Evolutionary conservation across 2,113 vertebrate species (phyloP).

Genomic region (Cynoglossus semilaevis): DNA sequence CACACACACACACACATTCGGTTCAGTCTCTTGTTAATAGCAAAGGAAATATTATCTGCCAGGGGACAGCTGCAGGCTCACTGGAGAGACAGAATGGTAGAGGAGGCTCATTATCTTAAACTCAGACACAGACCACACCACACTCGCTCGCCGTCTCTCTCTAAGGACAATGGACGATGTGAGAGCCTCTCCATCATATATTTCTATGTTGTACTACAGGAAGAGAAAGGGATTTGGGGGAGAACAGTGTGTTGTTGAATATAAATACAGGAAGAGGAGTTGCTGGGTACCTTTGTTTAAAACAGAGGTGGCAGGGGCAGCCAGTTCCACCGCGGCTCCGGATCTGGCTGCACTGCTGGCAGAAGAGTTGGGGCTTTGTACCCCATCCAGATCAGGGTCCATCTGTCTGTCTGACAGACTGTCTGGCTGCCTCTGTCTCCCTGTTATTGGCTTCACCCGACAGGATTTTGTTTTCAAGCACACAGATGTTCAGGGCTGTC

Average conservation of each 20-base stretch:
- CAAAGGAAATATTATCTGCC: conserved; percentile 73
- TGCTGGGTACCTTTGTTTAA: conserved; percentile 30
- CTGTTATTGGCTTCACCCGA: conserved; percentile 42
- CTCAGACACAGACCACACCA: conserved; percentile 52
- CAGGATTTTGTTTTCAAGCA: conserved; percentile 59
- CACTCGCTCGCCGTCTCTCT: conserved; percentile 22
- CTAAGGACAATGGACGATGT: conserved; percentile 21
- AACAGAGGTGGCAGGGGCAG: conserved; percentile 23
- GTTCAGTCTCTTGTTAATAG: conserved; percentile 62
- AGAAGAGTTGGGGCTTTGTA: conserved; percentile 46
- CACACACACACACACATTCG: conserved; percentile 28
- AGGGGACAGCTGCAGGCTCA: conserved; percentile 74
- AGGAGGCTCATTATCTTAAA: conserved; percentile 70
- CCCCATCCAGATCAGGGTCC: conserved; percentile 42
- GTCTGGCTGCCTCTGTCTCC: conserved; percentile 44
- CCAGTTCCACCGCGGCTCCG: conserved; percentile 34
- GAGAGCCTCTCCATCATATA: conserved; percentile 35
- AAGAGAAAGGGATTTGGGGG: conserved; percentile 3
- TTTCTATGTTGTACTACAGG: conserved; percentile 25
- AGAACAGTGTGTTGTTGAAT: not conserved
- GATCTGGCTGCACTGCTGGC: conserved; percentile 49
- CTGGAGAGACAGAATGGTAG: conserved; percentile 61
- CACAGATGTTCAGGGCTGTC: conserved; percentile 69
- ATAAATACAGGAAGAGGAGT: conserved; percentile 35
- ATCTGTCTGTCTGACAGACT: conserved; percentile 45